phyloP scores from a whole-genome alignment of 1,140 invertebrate species.

The Tetragonula clypearis region DNA sequence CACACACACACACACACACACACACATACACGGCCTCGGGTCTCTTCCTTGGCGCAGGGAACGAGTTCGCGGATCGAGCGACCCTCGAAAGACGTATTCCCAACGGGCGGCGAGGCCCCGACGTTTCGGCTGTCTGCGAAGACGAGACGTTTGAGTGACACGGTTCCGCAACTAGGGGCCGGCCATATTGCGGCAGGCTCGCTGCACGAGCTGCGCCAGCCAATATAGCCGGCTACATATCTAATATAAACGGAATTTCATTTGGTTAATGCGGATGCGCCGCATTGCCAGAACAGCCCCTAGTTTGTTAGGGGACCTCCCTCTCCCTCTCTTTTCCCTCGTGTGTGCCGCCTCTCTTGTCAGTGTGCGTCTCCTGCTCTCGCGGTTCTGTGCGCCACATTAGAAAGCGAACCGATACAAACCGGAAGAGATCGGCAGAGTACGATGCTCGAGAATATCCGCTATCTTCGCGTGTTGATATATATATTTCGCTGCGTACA shows the following conservation, averaged over 20 bases:
- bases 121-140: conserved; percentile 22
- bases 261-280: conserved; percentile 53
- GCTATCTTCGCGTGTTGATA: too few relatives aligned
- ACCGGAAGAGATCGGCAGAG: conserved; percentile 12
- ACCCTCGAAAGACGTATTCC: conserved; percentile 39
- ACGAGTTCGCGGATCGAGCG: conserved; percentile 31
- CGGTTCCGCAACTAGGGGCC: conserved; percentile 35
- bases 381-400: not conserved
- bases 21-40: not conserved
- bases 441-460: not conserved
- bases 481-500: too few relatives aligned
- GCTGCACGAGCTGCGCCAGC: conserved; percentile 27
- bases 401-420: conserved; percentile 3
- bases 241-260: conserved; percentile 55
- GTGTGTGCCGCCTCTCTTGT: not conserved
- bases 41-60: not conserved
- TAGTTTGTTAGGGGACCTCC: conserved; percentile 27
- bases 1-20: too few relatives aligned
- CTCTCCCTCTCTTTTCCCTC: not conserved
- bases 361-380: not conserved
- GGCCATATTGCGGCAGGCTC: conserved; percentile 37
- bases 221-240: conserved; percentile 35
- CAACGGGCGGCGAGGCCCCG: not conserved
- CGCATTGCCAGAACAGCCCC: conserved; percentile 28
- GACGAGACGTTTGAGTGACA: conserved; percentile 53